Evolutionary conservation across 2,797 vertebrate species (phyloP).

Genomic region (Vireo griseus): DNA sequence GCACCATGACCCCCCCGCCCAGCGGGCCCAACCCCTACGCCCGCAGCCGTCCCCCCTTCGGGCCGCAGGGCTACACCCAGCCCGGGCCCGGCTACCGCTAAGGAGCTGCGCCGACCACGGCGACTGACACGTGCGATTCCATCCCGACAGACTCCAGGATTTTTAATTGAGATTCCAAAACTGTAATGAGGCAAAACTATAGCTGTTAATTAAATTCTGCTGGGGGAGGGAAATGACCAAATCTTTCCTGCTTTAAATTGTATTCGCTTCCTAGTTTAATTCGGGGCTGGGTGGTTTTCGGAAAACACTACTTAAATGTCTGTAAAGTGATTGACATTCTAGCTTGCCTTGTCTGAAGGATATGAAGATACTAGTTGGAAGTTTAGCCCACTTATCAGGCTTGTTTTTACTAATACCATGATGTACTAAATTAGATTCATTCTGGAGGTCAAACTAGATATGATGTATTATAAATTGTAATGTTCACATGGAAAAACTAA

Average conservation of each 20-base stretch:
- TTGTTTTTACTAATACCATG: slow-evolving; percentile 76
- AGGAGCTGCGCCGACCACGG: not conserved
- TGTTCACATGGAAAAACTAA: slow-evolving; percentile 85
- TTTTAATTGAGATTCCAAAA: slow-evolving; percentile 66
- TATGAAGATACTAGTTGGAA: slow-evolving; percentile 66
- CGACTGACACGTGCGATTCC: not conserved
- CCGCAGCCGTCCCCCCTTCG: slow-evolving; percentile 90
- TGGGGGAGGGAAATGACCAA: slow-evolving; percentile 57
- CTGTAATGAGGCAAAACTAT: slow-evolving; percentile 51
- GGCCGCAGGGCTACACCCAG: slow-evolving; percentile 88
- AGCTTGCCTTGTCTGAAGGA: slow-evolving; percentile 66
- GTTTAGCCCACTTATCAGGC: slow-evolving; percentile 64
- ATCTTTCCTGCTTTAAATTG: slow-evolving; percentile 73
- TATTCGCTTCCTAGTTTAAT: slow-evolving; percentile 75
- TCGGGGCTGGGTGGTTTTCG: slow-evolving; percentile 24
- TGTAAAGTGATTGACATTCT: slow-evolving; percentile 72
- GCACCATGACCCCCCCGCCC: slow-evolving; percentile 86
- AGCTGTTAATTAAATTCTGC: slow-evolving; percentile 67
- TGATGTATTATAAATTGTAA: slow-evolving; percentile 91
- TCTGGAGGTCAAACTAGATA: slow-evolving; percentile 80
- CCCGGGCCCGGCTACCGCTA: slow-evolving; percentile 93
- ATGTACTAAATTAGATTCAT: slow-evolving; percentile 78
- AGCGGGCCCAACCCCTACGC: slow-evolving; percentile 91
- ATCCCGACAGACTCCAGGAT: slow-evolving; percentile 66
- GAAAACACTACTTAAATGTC: slow-evolving; percentile 70